Conservation (phyloP, 2,797 vertebrate genomes). For the Platyrinchus mystaceus region DNA sequence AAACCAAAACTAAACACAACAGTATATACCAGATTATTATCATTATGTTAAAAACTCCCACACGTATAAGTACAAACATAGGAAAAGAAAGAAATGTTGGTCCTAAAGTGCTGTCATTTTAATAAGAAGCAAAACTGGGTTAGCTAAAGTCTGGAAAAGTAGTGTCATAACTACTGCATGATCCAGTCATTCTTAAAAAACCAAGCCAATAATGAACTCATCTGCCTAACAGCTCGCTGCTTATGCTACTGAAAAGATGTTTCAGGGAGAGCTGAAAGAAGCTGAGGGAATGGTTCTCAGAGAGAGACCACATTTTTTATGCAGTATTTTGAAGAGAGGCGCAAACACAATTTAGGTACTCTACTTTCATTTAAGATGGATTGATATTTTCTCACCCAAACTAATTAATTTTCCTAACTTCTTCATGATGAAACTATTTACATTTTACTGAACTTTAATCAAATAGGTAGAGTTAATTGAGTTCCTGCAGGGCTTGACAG, state of each 20-base stretch:
- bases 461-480: neutral
- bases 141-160: neutral
- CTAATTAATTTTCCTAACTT: neutral
- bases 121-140: neutral
- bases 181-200: conserved; percentile 11
- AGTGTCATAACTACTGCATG: neutral
- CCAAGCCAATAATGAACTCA: conserved; percentile 10
- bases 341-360: rapidly evolving
- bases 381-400: neutral
- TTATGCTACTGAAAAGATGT: neutral
- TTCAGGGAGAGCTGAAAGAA: neutral
- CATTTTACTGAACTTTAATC: neutral
- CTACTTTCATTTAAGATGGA: neutral
- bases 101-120: neutral
- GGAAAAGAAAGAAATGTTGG: neutral
- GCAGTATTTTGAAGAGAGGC: neutral
- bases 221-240: neutral
- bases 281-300: neutral
- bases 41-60: neutral
- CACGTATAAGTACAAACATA: neutral
- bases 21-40: neutral
- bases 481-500: neutral
- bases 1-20: neutral
- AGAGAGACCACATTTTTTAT: neutral
- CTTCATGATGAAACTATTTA: neutral